Base-by-base conservation (phyloP, 2,888 invertebrate species). In the Hedya salicella region DNA sequence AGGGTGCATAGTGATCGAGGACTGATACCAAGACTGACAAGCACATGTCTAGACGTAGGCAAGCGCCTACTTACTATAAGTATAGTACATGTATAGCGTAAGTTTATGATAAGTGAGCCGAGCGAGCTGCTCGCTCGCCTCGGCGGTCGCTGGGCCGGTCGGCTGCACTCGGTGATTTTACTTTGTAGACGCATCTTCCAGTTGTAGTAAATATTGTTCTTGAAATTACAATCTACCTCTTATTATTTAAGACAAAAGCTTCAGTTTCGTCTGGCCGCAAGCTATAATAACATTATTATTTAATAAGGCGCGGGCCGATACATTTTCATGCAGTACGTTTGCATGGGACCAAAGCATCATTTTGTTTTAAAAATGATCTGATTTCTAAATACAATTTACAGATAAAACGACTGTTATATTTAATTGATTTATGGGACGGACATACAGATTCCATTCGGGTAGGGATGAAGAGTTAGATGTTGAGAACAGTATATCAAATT, bases 221-320 rank as follows among this genome's bases (percentile, higher is more conserved):
- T 86, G 87, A 88, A 90, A 90, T 91, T 89, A 87, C 86, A 86
- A 91, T 88, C 91, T 92, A 92, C 91, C 91, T 92, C 92, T 89
- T 89, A 82, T 85, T 86, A 75, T 85, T 75, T 90, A 91, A 87
- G 89, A 78, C 78, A 75, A 70, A 73, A 70, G 75, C 69, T 82
- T 83, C 79, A 75, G 74, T 79, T 81, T 82, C 79, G 75, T 77
- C 76, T 77, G 77, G 75, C 74, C 71, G 74, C 76, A 81, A 78
- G 75, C 76, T 79, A 66, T 70, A 71, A 66, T 57, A 71, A 65
- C 68, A 59, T 72, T 73, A 75, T 74, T 69, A 74, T 62, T 36
- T 36, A 52, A 36, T 14, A 21, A 59, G 46, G 44, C 56, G 53
- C 48, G 25, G 54, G 42, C 49, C 25, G 25, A 63, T 54, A 44